These are phyloP conservation scores for Drosophila dunni DNA, from an alignment of 1,140 invertebrate genomes.

Conservation along the genomic window DNA sequence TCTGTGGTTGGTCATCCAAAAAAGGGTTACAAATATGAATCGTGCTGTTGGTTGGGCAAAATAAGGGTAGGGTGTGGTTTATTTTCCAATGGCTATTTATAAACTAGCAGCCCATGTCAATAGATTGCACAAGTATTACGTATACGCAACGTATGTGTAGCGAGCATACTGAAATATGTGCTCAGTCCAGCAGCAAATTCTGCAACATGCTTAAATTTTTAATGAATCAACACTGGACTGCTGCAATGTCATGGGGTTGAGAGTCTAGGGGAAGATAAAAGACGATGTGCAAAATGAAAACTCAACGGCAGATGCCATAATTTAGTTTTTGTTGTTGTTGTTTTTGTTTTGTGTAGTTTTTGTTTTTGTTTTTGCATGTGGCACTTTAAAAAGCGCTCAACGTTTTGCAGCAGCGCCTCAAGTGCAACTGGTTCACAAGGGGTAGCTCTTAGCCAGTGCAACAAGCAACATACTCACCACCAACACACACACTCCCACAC, in stretches of 20 bases:
- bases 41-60: neutral
- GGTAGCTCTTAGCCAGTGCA: constrained; percentile 38
- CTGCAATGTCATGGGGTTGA: constrained; percentile 3
- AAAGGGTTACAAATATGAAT: constrained; percentile 2
- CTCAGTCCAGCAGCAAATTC: constrained; percentile 24
- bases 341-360: no score
- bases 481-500: constrained; percentile 20
- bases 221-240: constrained; percentile 30
- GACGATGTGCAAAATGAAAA: neutral
- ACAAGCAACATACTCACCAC: constrained; percentile 35
- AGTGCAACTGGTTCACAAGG: constrained; percentile 53
- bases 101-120: constrained; percentile 12
- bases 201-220: constrained; percentile 45
- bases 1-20: constrained; percentile 2
- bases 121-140: constrained; percentile 37
- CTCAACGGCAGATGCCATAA: neutral
- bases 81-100: constrained; percentile 26
- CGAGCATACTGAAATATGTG: constrained; percentile 12
- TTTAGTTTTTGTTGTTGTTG: neutral
- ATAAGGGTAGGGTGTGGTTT: neutral
- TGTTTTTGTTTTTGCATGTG: constrained; percentile 6
- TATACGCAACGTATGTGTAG: constrained; percentile 29
- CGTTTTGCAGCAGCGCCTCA: constrained; percentile 44
- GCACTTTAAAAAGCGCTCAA: constrained; percentile 49
- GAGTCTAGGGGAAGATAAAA: neutral